Evolutionary conservation across 2,888 invertebrate genomes (phyloP).

Genomic region (Nasonovia ribisnigri): DNA sequence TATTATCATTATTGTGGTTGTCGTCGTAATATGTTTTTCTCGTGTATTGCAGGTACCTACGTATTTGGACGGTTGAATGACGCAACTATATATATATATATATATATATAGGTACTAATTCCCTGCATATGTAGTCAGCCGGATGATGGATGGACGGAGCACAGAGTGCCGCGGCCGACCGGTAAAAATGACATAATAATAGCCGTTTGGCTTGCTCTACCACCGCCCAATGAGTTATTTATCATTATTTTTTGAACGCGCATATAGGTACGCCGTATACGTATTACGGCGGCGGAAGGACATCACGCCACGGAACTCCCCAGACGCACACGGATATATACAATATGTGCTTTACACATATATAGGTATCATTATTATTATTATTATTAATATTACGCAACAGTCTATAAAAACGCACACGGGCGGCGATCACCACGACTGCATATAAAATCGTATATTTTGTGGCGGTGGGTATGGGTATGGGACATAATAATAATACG

Average conservation of each 20-base stretch:
- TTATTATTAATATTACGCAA: conserved; percentile 33
- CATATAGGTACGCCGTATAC: background rate
- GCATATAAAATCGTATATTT: background rate
- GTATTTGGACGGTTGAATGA: background rate
- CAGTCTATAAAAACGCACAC: conserved; percentile 8
- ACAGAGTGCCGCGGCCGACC: background rate
- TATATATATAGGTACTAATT: background rate
- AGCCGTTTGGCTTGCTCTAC: background rate
- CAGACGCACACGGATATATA: background rate
- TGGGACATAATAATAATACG: background rate
- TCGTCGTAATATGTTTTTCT: background rate
- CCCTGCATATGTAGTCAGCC: background rate
- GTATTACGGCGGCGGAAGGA: conserved; percentile 40
- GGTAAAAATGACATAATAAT: conserved; percentile 23
- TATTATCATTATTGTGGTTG: background rate
- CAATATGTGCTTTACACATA: background rate
- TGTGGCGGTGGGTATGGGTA: conserved; percentile 1
- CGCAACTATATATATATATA: background rate
- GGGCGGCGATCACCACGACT: background rate
- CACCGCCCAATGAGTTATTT: background rate
- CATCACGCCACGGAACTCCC: conserved; percentile 30
- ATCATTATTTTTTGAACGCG: background rate
- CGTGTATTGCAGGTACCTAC: background rate
- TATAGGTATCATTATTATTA: background rate
- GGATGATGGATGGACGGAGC: background rate